Base-by-base conservation (phyloP, 2,888 invertebrate species). In the Lasioglossum marginatum region DNA sequence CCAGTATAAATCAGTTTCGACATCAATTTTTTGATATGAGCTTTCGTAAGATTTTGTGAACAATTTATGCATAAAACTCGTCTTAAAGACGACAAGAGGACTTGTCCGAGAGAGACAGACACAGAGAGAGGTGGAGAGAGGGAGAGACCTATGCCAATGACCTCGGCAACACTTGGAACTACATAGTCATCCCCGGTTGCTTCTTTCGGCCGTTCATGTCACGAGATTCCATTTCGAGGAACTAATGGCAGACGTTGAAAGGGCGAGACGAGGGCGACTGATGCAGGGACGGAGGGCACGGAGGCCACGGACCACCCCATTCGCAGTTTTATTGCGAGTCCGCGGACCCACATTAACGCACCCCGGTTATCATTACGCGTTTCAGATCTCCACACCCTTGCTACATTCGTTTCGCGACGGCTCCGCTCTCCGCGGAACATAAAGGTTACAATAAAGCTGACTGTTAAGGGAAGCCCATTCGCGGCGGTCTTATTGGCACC, bases 251-350 rank as follows among this genome's bases (percentile, higher is more conserved):
- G 68, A 85, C 71, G 74, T 40, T 63, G 84, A 77, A 81, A 75
- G 71, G 78, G 70, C 57, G 78, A 60, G 70, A 66, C 40, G 43
- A 45, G 66, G 57, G 66, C 52, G 57, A 60, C 52, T n/a, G 70
- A 23, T 10, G 14, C 37, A 12, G 40, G 40, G 40, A 2, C 12
- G 27, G n/a, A 34, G 73, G 72, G 40, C n/a, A 2, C 12, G 27
- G 34, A 34, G 73, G 72, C 31, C n/a, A 45, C 40, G 82, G 79
- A 63, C 80, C 77, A 71, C 80, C 87, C 87, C 82, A 72, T 77
- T 78, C 68, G 82, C 83, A 89, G 84, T 90, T 90, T 90, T 90
- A 90, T 90, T 90, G 88, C 89, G 71, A 48, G 48, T 70, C 79
- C 79, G 34, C 63, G 79, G 81, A 84, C 84, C 83, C 82, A 52